phyloP scores from a whole-genome alignment of 2,888 invertebrate genomes.

The Fabriciana adippe region DNA sequence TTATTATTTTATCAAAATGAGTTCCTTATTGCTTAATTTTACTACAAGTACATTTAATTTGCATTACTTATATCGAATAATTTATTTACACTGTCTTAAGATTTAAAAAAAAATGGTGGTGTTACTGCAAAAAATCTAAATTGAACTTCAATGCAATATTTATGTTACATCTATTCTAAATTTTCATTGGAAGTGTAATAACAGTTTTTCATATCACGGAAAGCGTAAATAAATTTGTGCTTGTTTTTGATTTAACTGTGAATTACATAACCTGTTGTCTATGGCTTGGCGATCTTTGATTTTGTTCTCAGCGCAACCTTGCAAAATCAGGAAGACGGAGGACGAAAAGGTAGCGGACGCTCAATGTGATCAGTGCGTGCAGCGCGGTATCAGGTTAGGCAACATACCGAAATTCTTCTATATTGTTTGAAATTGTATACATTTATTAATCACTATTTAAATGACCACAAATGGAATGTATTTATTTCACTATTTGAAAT shows the following conservation, averaged over 20 bases:
- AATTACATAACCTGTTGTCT: constrained; percentile 43
- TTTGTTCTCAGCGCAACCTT: constrained; percentile 74
- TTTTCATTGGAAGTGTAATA: too few relatives aligned
- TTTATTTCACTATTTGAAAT: constrained; percentile 1
- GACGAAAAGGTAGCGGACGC: constrained; percentile 49
- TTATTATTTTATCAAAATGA: too few relatives aligned
- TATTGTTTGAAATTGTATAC: constrained; percentile 28
- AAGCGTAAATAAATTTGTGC: constrained; percentile 14
- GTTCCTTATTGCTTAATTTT: too few relatives aligned
- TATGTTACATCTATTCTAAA: too few relatives aligned
- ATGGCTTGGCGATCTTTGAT: constrained; percentile 72
- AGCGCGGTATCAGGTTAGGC: constrained; percentile 67
- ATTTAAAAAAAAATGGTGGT: too few relatives aligned
- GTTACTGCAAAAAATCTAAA: too few relatives aligned
- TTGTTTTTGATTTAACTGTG: constrained; percentile 19
- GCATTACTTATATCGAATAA: too few relatives aligned
- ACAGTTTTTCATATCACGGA: background rate
- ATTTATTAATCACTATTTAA: background rate
- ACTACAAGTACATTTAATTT: too few relatives aligned
- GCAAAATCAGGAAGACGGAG: constrained; percentile 61
- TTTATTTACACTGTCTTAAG: too few relatives aligned
- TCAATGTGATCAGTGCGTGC: constrained; percentile 61
- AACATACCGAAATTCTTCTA: constrained; percentile 26
- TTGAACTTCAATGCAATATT: too few relatives aligned
- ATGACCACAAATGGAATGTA: constrained; percentile 1